phyloP scores from a whole-genome alignment of 2,888 invertebrate species.

The Epinotia ramella region DNA sequence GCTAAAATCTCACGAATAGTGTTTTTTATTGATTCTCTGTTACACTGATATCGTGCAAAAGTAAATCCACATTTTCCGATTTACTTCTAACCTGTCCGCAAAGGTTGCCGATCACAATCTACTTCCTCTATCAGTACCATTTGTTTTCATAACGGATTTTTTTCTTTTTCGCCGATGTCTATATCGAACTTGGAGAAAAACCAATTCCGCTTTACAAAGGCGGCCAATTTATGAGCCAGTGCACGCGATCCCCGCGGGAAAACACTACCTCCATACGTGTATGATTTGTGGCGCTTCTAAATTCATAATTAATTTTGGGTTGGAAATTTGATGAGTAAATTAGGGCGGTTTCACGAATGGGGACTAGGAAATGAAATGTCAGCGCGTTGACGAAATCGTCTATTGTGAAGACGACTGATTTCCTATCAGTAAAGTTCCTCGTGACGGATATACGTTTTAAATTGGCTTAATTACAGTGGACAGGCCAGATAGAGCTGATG shows the following conservation, averaged over 20 bases:
- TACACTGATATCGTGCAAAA: background rate
- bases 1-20: background rate
- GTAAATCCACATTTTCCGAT: slow-evolving; percentile 17
- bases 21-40: background rate
- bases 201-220: slow-evolving; percentile 74
- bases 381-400: slow-evolving; percentile 55
- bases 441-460: slow-evolving; percentile 45
- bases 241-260: slow-evolving; percentile 57
- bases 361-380: slow-evolving; percentile 47
- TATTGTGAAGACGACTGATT: slow-evolving; percentile 55
- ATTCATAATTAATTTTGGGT: slow-evolving; percentile 47
- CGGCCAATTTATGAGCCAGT: slow-evolving; percentile 71
- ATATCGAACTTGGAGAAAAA: slow-evolving; percentile 69
- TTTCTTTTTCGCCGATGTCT: slow-evolving; percentile 55
- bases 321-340: slow-evolving; percentile 55
- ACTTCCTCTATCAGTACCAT: slow-evolving; percentile 38
- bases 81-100: slow-evolving; percentile 21
- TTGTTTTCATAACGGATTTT: slow-evolving; percentile 55
- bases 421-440: slow-evolving; percentile 57
- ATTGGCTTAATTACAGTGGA: slow-evolving; percentile 42
- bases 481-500: slow-evolving; percentile 68
- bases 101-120: slow-evolving; percentile 40
- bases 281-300: slow-evolving; percentile 43
- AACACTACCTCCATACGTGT: slow-evolving; percentile 48
- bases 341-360: slow-evolving; percentile 44